phyloP scores from a whole-genome alignment of 2,797 vertebrate genomes.

The Cygnus olor region DNA sequence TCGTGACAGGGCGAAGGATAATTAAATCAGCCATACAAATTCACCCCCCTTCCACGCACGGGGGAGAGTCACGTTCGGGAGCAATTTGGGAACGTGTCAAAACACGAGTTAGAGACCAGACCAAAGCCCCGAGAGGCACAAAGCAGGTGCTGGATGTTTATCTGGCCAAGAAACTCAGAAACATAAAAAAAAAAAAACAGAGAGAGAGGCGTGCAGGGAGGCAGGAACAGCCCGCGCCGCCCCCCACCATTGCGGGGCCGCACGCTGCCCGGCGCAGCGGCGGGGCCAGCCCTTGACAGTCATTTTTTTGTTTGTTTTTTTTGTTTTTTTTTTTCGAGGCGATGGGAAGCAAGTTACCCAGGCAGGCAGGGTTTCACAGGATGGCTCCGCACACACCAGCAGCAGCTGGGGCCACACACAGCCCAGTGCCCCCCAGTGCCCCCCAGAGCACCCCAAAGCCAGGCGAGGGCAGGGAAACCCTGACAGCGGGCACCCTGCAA shows the following conservation, averaged over 20 bases:
- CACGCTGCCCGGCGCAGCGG: no score
- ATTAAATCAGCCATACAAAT: slow-evolving; percentile 55
- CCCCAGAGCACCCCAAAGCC: not conserved
- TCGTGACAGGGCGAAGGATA: slow-evolving; percentile 32
- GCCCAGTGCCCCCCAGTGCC: not conserved
- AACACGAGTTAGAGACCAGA: not conserved
- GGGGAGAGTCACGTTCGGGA: not conserved
- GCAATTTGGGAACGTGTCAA: not conserved
- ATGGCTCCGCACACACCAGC: not conserved
- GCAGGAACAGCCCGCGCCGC: not conserved
- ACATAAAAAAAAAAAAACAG: not conserved
- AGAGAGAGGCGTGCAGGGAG: not conserved
- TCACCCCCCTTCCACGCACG: not conserved
- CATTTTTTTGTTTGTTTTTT: not conserved
- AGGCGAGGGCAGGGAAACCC: not conserved
- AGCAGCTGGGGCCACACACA: not conserved
- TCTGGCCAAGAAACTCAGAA: not conserved
- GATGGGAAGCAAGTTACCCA: not conserved
- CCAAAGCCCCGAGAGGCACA: not conserved
- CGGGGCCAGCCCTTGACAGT: not conserved
- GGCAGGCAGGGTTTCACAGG: not conserved
- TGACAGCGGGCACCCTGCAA: accelerated
- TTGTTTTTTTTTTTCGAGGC: not conserved
- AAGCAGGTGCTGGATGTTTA: not conserved
- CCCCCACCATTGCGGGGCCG: not conserved